Conservation (phyloP, 2,888 invertebrate species). For the Aplocera efformata region DNA sequence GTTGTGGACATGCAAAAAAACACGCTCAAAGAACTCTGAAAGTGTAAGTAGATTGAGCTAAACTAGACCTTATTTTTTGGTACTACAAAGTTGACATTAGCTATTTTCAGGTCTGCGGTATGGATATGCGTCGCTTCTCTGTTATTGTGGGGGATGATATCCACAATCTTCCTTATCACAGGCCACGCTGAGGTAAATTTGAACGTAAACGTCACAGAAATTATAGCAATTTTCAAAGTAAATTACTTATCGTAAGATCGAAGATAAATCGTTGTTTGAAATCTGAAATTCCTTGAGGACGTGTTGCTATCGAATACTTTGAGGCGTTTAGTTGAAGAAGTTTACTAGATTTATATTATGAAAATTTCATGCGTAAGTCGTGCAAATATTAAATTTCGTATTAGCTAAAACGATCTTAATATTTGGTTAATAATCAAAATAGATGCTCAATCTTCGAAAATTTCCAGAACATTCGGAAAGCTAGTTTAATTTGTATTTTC, state of each 20-base stretch:
- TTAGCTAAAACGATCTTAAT: too few relatives aligned
- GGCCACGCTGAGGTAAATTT: conserved; percentile 82
- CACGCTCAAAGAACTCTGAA: conserved; percentile 65
- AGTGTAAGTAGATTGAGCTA: conserved; percentile 51
- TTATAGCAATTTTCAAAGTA: conserved; percentile 14
- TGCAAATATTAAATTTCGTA: too few relatives aligned
- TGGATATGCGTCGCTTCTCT: conserved; percentile 81
- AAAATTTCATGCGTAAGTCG: too few relatives aligned
- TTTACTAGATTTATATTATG: too few relatives aligned
- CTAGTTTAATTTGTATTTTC: too few relatives aligned
- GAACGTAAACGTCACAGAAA: conserved; percentile 4
- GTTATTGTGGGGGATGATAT: conserved; percentile 81
- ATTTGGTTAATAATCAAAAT: too few relatives aligned
- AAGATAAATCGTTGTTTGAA: conserved; percentile 28
- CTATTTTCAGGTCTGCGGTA: conserved; percentile 70
- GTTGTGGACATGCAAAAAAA: conserved; percentile 63
- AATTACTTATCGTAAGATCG: conserved; percentile 28
- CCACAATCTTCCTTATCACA: conserved; percentile 80
- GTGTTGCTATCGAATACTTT: conserved; percentile 36
- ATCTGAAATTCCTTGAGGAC: conserved; percentile 31
- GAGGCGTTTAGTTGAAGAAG: conserved; percentile 28
- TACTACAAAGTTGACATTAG: conserved; percentile 8
- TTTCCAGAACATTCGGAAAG: too few relatives aligned
- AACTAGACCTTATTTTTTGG: conserved; percentile 3
- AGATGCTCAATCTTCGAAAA: too few relatives aligned